phyloP scores from a whole-genome alignment of 2,888 invertebrate species.

The Oligia strigilis region DNA sequence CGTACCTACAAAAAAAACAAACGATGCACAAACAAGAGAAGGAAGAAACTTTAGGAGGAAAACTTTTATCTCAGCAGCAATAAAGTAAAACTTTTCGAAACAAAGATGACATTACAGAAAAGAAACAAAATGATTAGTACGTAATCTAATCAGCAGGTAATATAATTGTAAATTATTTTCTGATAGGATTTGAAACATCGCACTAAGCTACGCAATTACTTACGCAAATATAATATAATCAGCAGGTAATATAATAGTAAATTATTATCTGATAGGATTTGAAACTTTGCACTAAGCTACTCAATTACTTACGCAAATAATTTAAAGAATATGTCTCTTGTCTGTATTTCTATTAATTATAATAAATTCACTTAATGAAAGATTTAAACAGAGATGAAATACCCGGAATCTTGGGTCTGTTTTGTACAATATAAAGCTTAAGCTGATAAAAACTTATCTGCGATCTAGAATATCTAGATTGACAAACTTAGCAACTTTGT shows the following conservation, averaged over 20 bases:
- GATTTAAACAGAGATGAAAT: too few species aligned
- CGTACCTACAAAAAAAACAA: background rate
- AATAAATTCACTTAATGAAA: too few species aligned
- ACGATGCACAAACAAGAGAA: background rate
- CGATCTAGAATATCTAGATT: too few species aligned
- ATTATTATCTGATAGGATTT: background rate
- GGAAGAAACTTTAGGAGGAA: background rate
- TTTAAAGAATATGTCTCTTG: background rate
- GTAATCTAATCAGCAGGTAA: constrained; percentile 12
- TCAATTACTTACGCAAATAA: constrained; percentile 1
- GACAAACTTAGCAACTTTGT: too few species aligned
- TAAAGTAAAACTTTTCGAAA: constrained; percentile 1
- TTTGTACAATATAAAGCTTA: too few species aligned
- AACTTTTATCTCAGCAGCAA: background rate
- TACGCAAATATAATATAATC: constrained; percentile 1
- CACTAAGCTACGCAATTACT: constrained; percentile 9
- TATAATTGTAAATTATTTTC: background rate
- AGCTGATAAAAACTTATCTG: too few species aligned
- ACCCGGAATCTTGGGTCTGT: too few species aligned
- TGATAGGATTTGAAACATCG: background rate
- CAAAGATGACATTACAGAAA: constrained; percentile 12
- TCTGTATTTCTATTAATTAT: too few species aligned
- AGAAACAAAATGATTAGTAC: background rate
- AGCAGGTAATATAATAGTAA: background rate
- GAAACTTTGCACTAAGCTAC: constrained; percentile 6